phyloP scores from a whole-genome alignment of 1,140 invertebrate genomes.

The Camponotus pennsylvanicus region DNA sequence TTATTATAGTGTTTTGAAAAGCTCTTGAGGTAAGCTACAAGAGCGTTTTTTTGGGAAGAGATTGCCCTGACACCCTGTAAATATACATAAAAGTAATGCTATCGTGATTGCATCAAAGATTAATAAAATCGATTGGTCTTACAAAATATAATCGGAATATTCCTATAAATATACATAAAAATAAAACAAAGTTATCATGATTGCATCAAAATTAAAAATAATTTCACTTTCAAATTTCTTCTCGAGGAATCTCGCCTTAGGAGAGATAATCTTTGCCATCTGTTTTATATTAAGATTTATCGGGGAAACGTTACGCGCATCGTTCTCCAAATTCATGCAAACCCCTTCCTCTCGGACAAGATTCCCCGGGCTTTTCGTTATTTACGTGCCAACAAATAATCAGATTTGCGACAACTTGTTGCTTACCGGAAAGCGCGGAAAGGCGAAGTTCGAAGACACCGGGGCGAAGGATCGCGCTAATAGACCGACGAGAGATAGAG shows the following conservation, averaged over 20 bases:
- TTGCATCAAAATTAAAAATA: background rate
- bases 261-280: background rate
- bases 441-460: conserved; percentile 55
- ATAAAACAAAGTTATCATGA: background rate
- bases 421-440: conserved; percentile 69
- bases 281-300: background rate
- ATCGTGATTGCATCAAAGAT: background rate
- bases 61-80: too few relatives aligned
- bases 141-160: too few relatives aligned
- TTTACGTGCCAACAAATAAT: conserved; percentile 72
- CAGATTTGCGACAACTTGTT: conserved; percentile 72
- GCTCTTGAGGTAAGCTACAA: too few relatives aligned
- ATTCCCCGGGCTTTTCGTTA: conserved; percentile 67
- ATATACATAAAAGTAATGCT: background rate
- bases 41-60: too few relatives aligned
- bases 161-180: background rate
- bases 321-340: conserved; percentile 63
- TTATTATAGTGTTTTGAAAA: too few relatives aligned
- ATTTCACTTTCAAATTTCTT: background rate
- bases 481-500: conserved; percentile 13
- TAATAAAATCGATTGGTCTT: background rate
- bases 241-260: background rate
- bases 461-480: conserved; percentile 51
- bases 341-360: conserved; percentile 39
- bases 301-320: background rate